Base-by-base conservation (phyloP, 2,797 vertebrate species). In the Lutjanus campechanus region DNA sequence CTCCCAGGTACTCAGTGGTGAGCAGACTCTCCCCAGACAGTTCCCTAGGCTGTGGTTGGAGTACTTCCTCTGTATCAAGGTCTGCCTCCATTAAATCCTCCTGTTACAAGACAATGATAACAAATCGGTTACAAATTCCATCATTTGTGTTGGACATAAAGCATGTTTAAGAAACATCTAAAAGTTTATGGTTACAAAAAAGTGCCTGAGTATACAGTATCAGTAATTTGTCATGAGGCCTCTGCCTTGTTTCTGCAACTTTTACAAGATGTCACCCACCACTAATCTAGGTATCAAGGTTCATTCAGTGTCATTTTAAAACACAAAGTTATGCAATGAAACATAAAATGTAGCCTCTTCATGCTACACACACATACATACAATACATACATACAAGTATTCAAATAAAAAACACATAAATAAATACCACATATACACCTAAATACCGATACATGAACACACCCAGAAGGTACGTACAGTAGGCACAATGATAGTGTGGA, bases 1-100 rank as follows among this genome's bases (percentile, higher is more conserved):
- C 98, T 65, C 98, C 98, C 66, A 99, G 90, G 86, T 99, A 99
- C 82, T 99, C 97, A 0, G 97, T 97, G 56, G 97, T 99, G 81
- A 99, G 96, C 69, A 99, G 95, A 73, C 96, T 96, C 92, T 99
- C 98, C 46, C 98, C 98, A 2, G 93, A 93, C 58, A 99, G 96
- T 41, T 99, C 98, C 43, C 96, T 96, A 4, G 95, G 90, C 73
- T 98, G 96, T 29, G 97, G 96, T 0, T 97, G 95, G 58, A 99
- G 92, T 73, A 96, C 87, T 81, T 99, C 98, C 10, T 98, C 97
- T 90, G 96, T 97, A 92, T 99, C 97, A 75, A 97, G 89, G 62
- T 98, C 97, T 0, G 95, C 92, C 76, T 99, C 98, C 95, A 98
- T 95, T 79, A 93, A 84, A 81, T 98, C 97, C 92, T 99, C 96